phyloP scores from a whole-genome alignment of 1,140 invertebrate species.

The Drosophila ercepeae region DNA sequence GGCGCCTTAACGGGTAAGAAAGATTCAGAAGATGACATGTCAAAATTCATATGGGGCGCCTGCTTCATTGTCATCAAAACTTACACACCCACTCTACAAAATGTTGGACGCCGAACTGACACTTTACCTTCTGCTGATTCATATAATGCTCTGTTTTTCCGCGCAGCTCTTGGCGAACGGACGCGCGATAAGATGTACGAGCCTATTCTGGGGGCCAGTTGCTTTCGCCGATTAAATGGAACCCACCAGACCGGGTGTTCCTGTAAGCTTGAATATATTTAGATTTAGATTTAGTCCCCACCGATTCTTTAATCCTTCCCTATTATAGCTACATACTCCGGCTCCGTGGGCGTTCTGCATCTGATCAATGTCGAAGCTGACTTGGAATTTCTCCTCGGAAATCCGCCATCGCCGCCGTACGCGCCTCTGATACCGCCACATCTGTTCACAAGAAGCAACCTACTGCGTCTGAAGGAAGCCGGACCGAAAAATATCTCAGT shows the following conservation, averaged over 20 bases:
- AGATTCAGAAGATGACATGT: not conserved
- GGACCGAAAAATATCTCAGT: conserved; percentile 85
- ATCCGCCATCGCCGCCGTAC: conserved; percentile 89
- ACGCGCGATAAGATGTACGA: conserved; percentile 93
- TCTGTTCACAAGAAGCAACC: conserved; percentile 86
- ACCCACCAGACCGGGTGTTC: conserved; percentile 97
- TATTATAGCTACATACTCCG: conserved; percentile 86
- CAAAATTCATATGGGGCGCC: too few relatives aligned
- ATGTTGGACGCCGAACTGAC: not conserved
- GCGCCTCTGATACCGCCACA: conserved; percentile 88
- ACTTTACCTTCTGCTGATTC: conserved; percentile 40
- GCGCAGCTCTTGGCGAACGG: conserved; percentile 84
- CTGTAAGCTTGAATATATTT: conserved; percentile 86
- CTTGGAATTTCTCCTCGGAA: conserved; percentile 89
- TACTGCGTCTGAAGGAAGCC: conserved; percentile 84
- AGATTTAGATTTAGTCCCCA: too few relatives aligned
- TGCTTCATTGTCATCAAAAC: not conserved
- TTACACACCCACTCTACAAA: conserved; percentile 2
- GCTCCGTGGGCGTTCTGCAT: conserved; percentile 94
- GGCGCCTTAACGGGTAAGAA: conserved; percentile 28
- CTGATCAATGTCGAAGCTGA: conserved; percentile 87
- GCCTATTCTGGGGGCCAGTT: conserved; percentile 89
- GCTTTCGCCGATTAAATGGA: conserved; percentile 94
- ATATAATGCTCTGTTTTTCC: conserved; percentile 23
- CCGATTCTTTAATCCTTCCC: not conserved